Conservation (phyloP, 2,888 invertebrate genomes). For the Acholoe squamosa region DNA sequence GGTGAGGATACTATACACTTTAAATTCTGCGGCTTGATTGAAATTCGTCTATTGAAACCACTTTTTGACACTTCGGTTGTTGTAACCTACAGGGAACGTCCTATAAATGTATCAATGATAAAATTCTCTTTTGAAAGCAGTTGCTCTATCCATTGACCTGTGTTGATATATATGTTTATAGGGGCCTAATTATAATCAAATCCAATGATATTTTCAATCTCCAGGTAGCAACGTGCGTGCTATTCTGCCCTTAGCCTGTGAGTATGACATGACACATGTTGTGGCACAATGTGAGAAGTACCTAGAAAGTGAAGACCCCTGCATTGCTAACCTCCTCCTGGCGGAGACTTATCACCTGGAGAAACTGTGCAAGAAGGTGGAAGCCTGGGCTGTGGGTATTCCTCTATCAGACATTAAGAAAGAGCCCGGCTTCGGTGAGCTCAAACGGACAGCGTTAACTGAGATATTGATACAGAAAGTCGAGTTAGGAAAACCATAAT, state of each 20-base stretch:
- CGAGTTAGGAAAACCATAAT: constrained; percentile 7
- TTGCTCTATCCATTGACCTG: too few species aligned
- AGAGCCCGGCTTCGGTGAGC: constrained; percentile 24
- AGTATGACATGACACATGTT: constrained; percentile 23
- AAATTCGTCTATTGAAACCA: too few species aligned
- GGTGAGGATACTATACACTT: too few species aligned
- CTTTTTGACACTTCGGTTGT: too few species aligned
- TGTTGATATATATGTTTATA: too few species aligned
- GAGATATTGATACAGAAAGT: constrained; percentile 5
- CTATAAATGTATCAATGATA: too few species aligned
- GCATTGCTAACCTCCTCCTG: constrained; percentile 19
- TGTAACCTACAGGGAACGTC: too few species aligned
- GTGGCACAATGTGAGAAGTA: constrained; percentile 23
- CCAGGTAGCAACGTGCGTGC: constrained; percentile 16
- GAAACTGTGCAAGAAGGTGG: neutral
- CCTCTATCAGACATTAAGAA: neutral
- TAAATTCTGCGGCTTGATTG: too few species aligned
- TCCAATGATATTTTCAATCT: neutral
- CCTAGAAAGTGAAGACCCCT: constrained; percentile 13
- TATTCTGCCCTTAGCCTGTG: constrained; percentile 14
- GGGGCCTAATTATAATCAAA: too few species aligned
- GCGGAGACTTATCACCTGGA: constrained; percentile 31
- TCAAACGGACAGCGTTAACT: neutral
- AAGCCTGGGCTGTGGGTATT: constrained; percentile 20
- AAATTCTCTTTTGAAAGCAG: too few species aligned